A percentile compares a stretch with the other conserved stretches of the same genome.
Evolutionary conservation across 2,888 invertebrate genomes (phyloP).

Genomic region (Eulithis testata): DNA sequence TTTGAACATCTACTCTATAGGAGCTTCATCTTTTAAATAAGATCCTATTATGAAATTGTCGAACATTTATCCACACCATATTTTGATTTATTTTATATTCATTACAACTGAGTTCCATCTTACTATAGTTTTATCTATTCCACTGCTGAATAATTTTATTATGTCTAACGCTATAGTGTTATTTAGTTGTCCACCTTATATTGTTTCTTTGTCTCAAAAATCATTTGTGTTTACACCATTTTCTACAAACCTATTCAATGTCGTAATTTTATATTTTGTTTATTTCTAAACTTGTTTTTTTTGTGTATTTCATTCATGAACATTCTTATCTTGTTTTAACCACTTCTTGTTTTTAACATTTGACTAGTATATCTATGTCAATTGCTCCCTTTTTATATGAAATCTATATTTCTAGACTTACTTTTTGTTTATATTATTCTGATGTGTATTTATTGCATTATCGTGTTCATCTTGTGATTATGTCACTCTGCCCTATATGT

Average conservation of each 20-base stretch:
- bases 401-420: slow-evolving; percentile 30
- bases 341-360: slow-evolving; percentile 11
- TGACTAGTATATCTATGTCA: slow-evolving; percentile 2
- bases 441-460: slow-evolving; percentile 55
- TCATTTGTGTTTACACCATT: slow-evolving; percentile 2
- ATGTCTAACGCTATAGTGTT: too few species aligned
- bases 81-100: neutral
- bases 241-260: neutral
- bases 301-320: slow-evolving; percentile 16
- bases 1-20: neutral
- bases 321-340: slow-evolving; percentile 11
- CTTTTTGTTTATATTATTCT: slow-evolving; percentile 45
- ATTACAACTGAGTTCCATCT: too few species aligned
- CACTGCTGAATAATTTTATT: too few species aligned
- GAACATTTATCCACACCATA: neutral
- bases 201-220: slow-evolving; percentile 1
- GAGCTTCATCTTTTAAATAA: neutral
- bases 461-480: slow-evolving; percentile 62
- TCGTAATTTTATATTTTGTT: neutral
- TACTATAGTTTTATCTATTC: too few species aligned
- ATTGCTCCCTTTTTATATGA: slow-evolving; percentile 29
- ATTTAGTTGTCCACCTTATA: neutral
- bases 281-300: slow-evolving; percentile 16
- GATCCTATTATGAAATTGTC: neutral
- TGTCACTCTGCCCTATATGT: slow-evolving; percentile 64